Percentiles rank a stretch among this genome's conserved stretches.
phyloP scores from a whole-genome alignment of 2,888 invertebrate species.

The Morpho helenor region DNA sequence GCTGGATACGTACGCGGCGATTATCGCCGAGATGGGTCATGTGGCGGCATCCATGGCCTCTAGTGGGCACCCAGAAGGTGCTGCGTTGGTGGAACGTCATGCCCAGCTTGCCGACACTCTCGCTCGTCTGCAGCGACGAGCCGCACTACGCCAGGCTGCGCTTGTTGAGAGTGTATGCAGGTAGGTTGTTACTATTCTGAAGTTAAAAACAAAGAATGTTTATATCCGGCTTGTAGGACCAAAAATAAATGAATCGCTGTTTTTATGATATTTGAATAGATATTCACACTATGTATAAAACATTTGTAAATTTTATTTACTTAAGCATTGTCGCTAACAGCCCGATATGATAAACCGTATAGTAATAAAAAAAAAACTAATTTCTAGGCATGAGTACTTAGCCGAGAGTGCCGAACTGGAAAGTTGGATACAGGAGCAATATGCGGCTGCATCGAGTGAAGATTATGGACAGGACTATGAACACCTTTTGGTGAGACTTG shows the following conservation, averaged over 20 bases:
- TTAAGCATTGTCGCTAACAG: too few relatives aligned
- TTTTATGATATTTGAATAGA: too few relatives aligned
- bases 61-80: constrained; percentile 90
- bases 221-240: too few relatives aligned
- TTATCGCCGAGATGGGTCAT: constrained; percentile 95
- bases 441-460: constrained; percentile 92
- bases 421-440: constrained; percentile 95
- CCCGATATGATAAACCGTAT: too few relatives aligned
- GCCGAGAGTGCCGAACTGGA: constrained; percentile 94
- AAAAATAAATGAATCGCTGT: too few relatives aligned
- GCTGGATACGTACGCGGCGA: constrained; percentile 93
- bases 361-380: too few relatives aligned
- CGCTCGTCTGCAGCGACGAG: constrained; percentile 88
- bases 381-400: constrained; percentile 89
- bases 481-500: constrained; percentile 83
- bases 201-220: too few relatives aligned
- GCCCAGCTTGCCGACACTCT: constrained; percentile 87
- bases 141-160: constrained; percentile 88
- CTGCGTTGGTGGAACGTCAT: constrained; percentile 88
- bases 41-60: constrained; percentile 90
- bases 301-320: too few relatives aligned
- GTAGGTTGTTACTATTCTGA: constrained; percentile 32
- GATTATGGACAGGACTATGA: constrained; percentile 98
- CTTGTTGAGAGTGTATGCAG: constrained; percentile 93
- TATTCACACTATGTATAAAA: too few relatives aligned